These are phyloP conservation scores for Noturus placidus DNA, from an alignment of 2,113 vertebrate species.

Conservation along the genomic window DNA sequence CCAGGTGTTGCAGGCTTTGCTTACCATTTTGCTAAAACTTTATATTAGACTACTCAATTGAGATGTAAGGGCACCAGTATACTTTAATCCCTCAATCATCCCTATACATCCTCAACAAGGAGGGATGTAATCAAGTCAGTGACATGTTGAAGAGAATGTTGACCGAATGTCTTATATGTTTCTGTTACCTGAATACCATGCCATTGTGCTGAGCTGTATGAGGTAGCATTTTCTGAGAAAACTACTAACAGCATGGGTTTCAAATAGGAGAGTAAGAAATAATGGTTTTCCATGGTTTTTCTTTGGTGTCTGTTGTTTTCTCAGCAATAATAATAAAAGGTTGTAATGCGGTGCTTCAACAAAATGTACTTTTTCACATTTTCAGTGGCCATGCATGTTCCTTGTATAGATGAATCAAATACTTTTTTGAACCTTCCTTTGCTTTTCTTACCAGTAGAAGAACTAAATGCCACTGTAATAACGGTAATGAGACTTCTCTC, in stretches of 20 bases:
- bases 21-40: conserved; percentile 27
- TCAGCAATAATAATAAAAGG: conserved; percentile 2
- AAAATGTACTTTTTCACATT: conserved; percentile 1
- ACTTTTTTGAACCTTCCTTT: background rate
- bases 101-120: background rate
- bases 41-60: conserved; percentile 27
- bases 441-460: conserved; percentile 6
- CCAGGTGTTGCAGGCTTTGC: conserved; percentile 38
- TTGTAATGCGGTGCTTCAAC: background rate
- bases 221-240: background rate
- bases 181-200: background rate
- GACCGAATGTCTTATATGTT: background rate
- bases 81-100: background rate
- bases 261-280: background rate
- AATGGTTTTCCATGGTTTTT: conserved; percentile 12
- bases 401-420: background rate
- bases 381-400: background rate
- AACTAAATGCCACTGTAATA: conserved; percentile 38
- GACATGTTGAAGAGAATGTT: background rate
- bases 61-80: background rate
- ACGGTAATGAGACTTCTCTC: conserved; percentile 40
- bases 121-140: background rate
- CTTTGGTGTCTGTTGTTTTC: background rate
- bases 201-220: background rate
- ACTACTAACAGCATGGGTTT: background rate